Percentiles rank a stretch among this genome's conserved stretches.
Conservation (phyloP, 2,113 vertebrate species). For the Cnemophilus loriae region DNA sequence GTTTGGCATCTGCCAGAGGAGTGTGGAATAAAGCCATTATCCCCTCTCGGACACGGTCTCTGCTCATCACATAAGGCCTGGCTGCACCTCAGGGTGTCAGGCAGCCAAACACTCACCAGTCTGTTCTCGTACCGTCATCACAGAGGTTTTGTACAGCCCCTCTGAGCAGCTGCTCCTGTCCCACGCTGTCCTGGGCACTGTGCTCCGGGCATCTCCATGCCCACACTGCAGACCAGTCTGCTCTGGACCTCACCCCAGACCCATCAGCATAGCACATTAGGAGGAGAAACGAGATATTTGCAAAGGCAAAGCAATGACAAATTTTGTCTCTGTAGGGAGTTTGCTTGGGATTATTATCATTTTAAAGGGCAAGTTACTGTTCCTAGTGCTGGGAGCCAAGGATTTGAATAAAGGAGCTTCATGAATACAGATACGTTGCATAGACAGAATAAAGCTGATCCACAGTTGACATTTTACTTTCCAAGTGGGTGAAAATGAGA, state of each 20-base stretch:
- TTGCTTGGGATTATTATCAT: background rate
- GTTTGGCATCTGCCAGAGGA: background rate
- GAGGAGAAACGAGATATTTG: background rate
- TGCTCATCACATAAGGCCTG: background rate
- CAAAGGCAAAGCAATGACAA: background rate
- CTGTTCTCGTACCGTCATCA: background rate
- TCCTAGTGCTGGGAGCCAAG: background rate
- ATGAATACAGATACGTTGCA: background rate
- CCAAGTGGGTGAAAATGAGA: background rate
- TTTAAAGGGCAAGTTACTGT: background rate
- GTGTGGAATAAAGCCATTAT: background rate
- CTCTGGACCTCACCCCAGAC: background rate
- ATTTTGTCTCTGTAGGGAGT: background rate
- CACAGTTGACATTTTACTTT: background rate
- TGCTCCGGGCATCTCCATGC: background rate
- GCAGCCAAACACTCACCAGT: accelerated
- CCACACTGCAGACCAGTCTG: background rate
- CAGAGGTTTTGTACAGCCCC: background rate
- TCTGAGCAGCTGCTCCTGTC: background rate
- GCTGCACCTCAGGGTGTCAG: background rate
- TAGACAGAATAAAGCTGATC: background rate
- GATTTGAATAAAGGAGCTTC: background rate
- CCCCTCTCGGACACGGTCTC: background rate
- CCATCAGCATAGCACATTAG: accelerated
- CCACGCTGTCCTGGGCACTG: accelerated